Evolutionary conservation across 2,888 invertebrate genomes (phyloP).

Genomic region (Nasonia oneida): DNA sequence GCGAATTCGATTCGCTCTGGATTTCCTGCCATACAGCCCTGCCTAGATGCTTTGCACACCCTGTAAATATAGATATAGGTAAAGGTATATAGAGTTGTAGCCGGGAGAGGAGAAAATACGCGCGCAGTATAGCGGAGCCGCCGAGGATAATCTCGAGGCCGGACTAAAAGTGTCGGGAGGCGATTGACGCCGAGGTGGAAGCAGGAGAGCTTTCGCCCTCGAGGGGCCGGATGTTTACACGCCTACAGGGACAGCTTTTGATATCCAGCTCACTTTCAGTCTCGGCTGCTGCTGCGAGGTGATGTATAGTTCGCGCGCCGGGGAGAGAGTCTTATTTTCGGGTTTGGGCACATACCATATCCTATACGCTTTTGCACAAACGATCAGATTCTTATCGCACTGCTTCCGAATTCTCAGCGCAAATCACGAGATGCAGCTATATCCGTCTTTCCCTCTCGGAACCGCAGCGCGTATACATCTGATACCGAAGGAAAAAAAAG

Average conservation of each 20-base stretch:
- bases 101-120: neutral
- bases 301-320: neutral
- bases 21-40: constrained; percentile 11
- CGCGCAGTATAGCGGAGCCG: neutral
- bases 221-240: constrained; percentile 74
- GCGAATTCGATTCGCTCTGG: constrained; percentile 52
- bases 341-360: neutral
- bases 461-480: constrained; percentile 29
- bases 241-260: constrained; percentile 70
- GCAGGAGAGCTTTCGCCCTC: constrained; percentile 63
- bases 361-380: neutral
- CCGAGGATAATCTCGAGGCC: constrained; percentile 44
- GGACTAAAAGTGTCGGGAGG: constrained; percentile 42
- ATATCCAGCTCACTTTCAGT: constrained; percentile 53
- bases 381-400: neutral
- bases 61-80: too few species aligned
- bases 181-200: constrained; percentile 72
- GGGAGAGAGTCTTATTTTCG: constrained; percentile 34
- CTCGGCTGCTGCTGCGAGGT: constrained; percentile 12
- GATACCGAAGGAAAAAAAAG: constrained; percentile 10
- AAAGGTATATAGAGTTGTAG: too few species aligned
- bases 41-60: neutral
- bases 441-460: constrained; percentile 13
- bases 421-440: neutral
- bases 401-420: neutral